phyloP scores from a whole-genome alignment of 1,140 invertebrate species.

The Drosophila pallidifrons region DNA sequence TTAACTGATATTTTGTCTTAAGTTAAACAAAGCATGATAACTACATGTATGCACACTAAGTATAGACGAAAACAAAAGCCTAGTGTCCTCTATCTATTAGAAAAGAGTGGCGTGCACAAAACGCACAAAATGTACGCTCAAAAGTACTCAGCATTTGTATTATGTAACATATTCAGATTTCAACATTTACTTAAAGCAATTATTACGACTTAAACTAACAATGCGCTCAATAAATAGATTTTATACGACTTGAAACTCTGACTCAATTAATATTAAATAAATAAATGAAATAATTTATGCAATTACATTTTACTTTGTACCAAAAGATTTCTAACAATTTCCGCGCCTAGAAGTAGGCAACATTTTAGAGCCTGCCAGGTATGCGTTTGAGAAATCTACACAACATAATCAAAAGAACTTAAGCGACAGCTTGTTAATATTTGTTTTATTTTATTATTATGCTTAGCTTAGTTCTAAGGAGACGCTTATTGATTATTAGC shows the following conservation, averaged over 20 bases:
- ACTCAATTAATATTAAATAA: not conserved
- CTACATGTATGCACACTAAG: not conserved
- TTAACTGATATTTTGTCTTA: constrained; percentile 69
- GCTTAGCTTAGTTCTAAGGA: not conserved
- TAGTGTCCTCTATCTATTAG: constrained; percentile 19
- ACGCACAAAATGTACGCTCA: constrained; percentile 35
- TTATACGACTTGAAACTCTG: constrained; percentile 34
- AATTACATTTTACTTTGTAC: too few species aligned
- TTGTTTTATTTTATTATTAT: constrained; percentile 4
- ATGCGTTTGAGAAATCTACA: too few species aligned
- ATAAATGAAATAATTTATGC: not conserved
- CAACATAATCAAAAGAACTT: too few species aligned
- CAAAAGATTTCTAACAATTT: too few species aligned
- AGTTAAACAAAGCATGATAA: constrained; percentile 29
- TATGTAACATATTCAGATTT: constrained; percentile 36
- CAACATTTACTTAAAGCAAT: constrained; percentile 75
- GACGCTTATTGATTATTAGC: constrained; percentile 69
- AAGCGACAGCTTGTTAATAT: not conserved
- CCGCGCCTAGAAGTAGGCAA: too few species aligned
- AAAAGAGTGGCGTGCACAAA: constrained; percentile 2
- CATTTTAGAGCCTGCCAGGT: too few species aligned
- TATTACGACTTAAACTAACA: constrained; percentile 62
- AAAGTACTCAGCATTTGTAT: constrained; percentile 63
- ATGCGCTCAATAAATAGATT: constrained; percentile 71
- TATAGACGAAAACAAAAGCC: constrained; percentile 16